Base-by-base conservation (phyloP, 1,140 invertebrate species). In the Tetragonula clypearis region DNA sequence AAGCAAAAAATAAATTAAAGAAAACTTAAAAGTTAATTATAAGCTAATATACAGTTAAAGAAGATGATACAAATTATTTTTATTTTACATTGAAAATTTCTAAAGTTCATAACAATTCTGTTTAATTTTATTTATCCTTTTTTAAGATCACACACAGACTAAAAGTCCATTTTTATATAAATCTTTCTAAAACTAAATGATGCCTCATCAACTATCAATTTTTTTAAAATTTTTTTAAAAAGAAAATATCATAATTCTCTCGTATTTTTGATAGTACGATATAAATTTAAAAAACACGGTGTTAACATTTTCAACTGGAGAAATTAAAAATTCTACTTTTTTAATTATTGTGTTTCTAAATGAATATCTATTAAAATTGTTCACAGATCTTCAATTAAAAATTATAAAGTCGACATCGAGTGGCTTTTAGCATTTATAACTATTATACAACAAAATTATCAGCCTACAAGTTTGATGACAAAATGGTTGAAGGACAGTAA, bases 401-500 rank as follows among this genome's bases (percentile, higher is more conserved):
- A 14, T 14, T 35, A 0, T 58, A 56, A 60, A 11, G 3, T 60
- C 0, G 15, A 76, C 8, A n/a, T 1, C 0, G 12, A 60, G 23
- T 76, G 74, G 74, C 23, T 76, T 15, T 1, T 11, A 17, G n/a
- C 15, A 23, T 15, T 76, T 14, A 60, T 76, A 35, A 60, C 8
- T 41, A 76, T 41, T 9, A 41, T 30, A 12, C 55, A 76, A 60
- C 56, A 30, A 11, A 41, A n/a, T 19, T 60, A 60, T 35, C 56
- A 41, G 8, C 14, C 74, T 1, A n/a, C 74, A 11, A n/a, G 41
- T 15, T 11, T 11, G 6, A 76, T 76, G 74, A 21, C 21, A 5
- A 60, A 60, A 60, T 76, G 74, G 74, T 41, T 76, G 5, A 23
- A 76, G 8, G 56, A 56, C 21, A 76, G 30, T 17, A 76, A 41